Base-by-base conservation (phyloP, 2,888 invertebrate genomes). In the Andrena chrysosceles region DNA sequence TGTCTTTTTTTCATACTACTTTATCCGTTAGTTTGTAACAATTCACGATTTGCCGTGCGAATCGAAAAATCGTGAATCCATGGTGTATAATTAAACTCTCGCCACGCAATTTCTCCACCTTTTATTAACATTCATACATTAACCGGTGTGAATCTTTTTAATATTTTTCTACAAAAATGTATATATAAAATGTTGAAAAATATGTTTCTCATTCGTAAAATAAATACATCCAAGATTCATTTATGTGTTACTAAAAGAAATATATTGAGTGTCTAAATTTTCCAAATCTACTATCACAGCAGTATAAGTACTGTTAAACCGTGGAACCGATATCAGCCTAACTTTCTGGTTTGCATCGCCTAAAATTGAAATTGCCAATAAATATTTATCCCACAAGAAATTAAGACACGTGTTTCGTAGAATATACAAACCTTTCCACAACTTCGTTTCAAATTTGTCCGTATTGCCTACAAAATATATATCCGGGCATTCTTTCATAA, bases 401-500 rank as follows among this genome's bases (percentile, higher is more conserved):
- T 56, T 7, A 26, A 33, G 6, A 26, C 16, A 2, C 48, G n/a
- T 26, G 23, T 20, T 52, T 52, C 52, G 23, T 20, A 33, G 33
- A 20, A 16, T 42, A 2, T 56, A 76, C 80, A 88, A 94, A 96
- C 97, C 96, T 95, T 95, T 94, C 93, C 96, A 96, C 0, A 97
- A 71, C 89, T 96, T 96, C 0, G 97, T 97, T 75, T 95, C 95
- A 93, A 96, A 98, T 90, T 96, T 95, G 4, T 95, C 94, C 90
- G 97, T 97, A 94, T 99, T 99, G 0, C 98, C 98, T 91, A 96
- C 96, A 94, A 99, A 99, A 93, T 97, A 97, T 48, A 99, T 95
- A 93, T 98, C 97, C 0, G 99, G 99, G 92, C 97, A 97, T 83
- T 97, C 95, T 66, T 96, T 95, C 72, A 99, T 95, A 80, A 98